Percentiles rank a stretch among this genome's conserved stretches.
phyloP scores from a whole-genome alignment of 2,113 vertebrate species.

The Triplophysa siluroides region DNA sequence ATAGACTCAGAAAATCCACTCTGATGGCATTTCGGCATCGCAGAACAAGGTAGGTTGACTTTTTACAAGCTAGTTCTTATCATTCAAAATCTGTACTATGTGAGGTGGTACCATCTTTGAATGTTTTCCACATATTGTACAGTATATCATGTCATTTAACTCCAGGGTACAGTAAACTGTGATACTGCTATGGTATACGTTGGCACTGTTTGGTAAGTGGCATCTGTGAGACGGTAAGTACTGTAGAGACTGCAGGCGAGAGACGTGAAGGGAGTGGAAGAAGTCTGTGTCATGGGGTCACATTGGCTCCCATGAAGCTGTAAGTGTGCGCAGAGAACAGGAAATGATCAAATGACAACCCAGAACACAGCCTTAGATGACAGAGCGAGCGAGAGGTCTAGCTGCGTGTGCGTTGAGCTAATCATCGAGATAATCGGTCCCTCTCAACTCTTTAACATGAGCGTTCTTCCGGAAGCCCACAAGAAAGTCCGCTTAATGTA shows the following conservation, averaged over 20 bases:
- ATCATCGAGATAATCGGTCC: neutral
- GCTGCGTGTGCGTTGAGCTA: constrained; percentile 8
- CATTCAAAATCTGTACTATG: neutral
- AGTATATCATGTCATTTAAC: too few relatives aligned
- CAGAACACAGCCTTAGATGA: constrained; percentile 53
- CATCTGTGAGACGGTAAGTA: neutral
- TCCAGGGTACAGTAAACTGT: too few relatives aligned
- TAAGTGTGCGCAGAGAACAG: constrained; percentile 51
- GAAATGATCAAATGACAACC: constrained; percentile 56
- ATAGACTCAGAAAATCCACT: neutral
- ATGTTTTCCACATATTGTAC: neutral
- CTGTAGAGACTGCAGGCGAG: neutral
- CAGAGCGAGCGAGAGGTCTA: neutral
- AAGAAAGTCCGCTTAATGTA: constrained; percentile 59
- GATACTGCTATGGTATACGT: too few relatives aligned
- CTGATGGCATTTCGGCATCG: constrained; percentile 7
- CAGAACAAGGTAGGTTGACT: constrained; percentile 42
- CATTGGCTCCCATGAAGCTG: constrained; percentile 54
- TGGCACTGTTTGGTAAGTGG: neutral
- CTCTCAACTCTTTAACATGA: constrained; percentile 55
- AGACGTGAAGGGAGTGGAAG: constrained; percentile 2
- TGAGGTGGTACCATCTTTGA: neutral
- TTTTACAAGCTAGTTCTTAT: neutral
- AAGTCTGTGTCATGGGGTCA: constrained; percentile 55
- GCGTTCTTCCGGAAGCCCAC: constrained; percentile 61